Evolutionary conservation across 2,888 invertebrate genomes (phyloP).

Genomic region (Acrobasis consociella): DNA sequence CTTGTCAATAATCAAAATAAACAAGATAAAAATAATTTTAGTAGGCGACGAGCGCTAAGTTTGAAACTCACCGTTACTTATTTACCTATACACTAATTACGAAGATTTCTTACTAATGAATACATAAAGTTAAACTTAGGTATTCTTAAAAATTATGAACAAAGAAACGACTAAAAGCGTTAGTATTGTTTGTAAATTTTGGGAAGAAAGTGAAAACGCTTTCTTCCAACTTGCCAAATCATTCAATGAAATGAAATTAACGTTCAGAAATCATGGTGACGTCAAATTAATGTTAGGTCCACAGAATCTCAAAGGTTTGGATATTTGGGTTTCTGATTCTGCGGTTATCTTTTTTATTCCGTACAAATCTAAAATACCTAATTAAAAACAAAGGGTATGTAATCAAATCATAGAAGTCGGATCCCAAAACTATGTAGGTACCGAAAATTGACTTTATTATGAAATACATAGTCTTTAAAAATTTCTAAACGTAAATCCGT

Average conservation of each 20-base stretch:
- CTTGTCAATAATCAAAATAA: constrained; percentile 57
- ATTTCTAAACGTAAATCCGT: too few relatives aligned
- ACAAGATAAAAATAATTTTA: constrained; percentile 40
- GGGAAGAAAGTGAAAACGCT: constrained; percentile 34
- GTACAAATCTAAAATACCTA: too few relatives aligned
- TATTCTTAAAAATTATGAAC: background rate
- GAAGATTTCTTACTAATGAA: background rate
- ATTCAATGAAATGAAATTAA: constrained; percentile 37
- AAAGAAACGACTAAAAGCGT: background rate
- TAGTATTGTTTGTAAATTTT: constrained; percentile 36
- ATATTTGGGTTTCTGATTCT: too few relatives aligned
- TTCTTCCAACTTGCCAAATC: constrained; percentile 60
- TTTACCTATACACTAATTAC: background rate
- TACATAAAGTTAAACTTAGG: constrained; percentile 8
- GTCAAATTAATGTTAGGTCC: background rate
- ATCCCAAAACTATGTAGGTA: too few relatives aligned
- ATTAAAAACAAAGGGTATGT: too few relatives aligned
- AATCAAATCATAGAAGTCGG: too few relatives aligned
- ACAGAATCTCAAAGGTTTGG: background rate
- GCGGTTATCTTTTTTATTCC: too few relatives aligned
- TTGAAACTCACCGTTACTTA: constrained; percentile 44
- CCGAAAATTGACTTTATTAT: too few relatives aligned
- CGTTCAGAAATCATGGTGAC: constrained; percentile 33
- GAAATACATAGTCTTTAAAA: too few relatives aligned
- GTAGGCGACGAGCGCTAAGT: constrained; percentile 42